These are phyloP conservation scores for Gouania willdenowi DNA, from an alignment of 2,797 vertebrate species.

Conservation along the genomic window DNA sequence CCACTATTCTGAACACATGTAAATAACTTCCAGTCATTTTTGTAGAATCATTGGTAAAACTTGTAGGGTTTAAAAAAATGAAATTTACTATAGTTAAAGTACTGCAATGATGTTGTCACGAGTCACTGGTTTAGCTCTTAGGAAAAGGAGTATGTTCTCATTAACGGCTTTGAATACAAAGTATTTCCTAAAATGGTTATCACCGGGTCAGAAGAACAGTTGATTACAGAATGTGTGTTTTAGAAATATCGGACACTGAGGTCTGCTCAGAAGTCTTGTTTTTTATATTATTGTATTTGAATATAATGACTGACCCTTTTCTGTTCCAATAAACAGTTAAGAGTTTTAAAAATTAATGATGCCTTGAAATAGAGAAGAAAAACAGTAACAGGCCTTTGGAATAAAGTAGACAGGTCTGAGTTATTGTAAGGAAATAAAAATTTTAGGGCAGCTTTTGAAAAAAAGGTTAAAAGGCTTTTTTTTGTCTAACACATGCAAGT, in stretches of 20 bases:
- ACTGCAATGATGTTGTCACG: too few species aligned
- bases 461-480: constrained; percentile 7
- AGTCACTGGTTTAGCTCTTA: too few species aligned
- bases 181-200: background rate
- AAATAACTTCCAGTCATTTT: too few species aligned
- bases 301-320: too few species aligned
- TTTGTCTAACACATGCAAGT: constrained; percentile 25
- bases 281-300: background rate
- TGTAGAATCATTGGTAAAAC: too few species aligned
- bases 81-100: too few species aligned
- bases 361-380: background rate
- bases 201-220: background rate
- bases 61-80: too few species aligned
- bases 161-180: too few species aligned
- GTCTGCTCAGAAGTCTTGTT: background rate
- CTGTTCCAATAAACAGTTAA: too few species aligned
- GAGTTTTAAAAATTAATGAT: constrained; percentile 2
- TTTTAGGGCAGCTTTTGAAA: constrained; percentile 24
- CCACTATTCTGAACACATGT: too few species aligned
- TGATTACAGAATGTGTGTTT: background rate
- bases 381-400: too few species aligned
- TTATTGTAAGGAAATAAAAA: constrained; percentile 26
- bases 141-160: too few species aligned
- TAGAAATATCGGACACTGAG: background rate
- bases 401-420: constrained; percentile 6